Base-by-base conservation (phyloP, 2,797 vertebrate species). In the Galaxias olidus region DNA sequence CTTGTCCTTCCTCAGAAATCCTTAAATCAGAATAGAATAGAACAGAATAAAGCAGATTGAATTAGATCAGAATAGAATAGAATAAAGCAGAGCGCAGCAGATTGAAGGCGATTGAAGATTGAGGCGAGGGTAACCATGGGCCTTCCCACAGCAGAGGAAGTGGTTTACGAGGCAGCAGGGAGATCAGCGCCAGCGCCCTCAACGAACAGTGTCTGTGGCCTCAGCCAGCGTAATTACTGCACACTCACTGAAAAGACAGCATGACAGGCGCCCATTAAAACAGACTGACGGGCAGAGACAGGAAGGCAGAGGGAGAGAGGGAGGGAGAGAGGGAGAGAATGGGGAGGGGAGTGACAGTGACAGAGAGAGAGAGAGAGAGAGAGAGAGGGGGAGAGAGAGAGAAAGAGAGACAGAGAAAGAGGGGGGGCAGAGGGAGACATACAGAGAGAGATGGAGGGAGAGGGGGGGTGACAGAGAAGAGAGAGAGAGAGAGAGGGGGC, bases 181-280 rank as follows among this genome's bases (percentile, higher is more conserved):
- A 87, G 88, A 89, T 90, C 90, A 91, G 90, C 91, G 87, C 86
- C 83, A 87, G 89, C 89, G 84, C 86, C 85, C 81, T 78, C 89
- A 92, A 92, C 91, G 90, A 92, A 92, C 91, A 90, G 89, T 80
- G 88, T 53, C 89, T 88, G 81, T 87, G 83, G 75, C 81, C 72
- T 30, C 30, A 30, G 81, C 84, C 85, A 80, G 72, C 80, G 89
- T 91, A 91, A 91, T 91, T 90, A 90, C 88, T 87, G 78, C 52
- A 78, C 72, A 69, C 78, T 30, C 6, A 2, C 30, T 18, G 17
- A 13, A 45, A 45, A 68, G 68, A 61, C 11, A 75, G 69, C 78
- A 70, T 74, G 72, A 79, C 72, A 75, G 81, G 30, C 30, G 5
- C 2, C 30, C 5, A 30, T 30, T 30, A 30, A 59, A 30, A 30